Percentiles rank a stretch among this genome's conserved stretches.
Conservation (phyloP, 2,888 invertebrate species). For the Halocaridina rubra region DNA sequence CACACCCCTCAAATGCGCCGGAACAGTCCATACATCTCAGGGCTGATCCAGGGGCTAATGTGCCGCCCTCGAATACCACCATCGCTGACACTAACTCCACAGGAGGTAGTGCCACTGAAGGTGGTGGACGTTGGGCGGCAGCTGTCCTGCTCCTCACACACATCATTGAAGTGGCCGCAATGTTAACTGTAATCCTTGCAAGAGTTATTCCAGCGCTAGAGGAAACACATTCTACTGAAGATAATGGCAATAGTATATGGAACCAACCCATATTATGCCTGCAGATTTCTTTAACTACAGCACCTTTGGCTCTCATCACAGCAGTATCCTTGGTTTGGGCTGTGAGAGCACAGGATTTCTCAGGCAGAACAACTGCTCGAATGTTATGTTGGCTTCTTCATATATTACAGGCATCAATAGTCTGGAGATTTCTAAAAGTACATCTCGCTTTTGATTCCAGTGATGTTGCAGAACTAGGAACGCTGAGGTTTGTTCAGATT, state of each 20-base stretch:
- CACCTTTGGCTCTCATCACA: constrained; percentile 43
- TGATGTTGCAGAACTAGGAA: constrained; percentile 60
- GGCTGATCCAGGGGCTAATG: constrained; percentile 29
- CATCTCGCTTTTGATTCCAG: constrained; percentile 57
- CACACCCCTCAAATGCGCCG: constrained; percentile 43
- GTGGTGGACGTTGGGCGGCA: constrained; percentile 45
- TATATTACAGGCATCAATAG: constrained; percentile 46
- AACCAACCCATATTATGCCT: neutral
- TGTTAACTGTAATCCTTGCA: constrained; percentile 39
- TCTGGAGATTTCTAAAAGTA: constrained; percentile 59
- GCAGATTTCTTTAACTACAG: constrained; percentile 29
- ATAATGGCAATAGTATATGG: neutral
- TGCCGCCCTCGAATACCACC: constrained; percentile 36
- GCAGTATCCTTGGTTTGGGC: constrained; percentile 56
- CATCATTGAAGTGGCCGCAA: constrained; percentile 52
- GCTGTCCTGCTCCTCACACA: constrained; percentile 53
- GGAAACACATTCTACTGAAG: neutral
- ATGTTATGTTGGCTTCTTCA: constrained; percentile 60
- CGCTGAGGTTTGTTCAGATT: constrained; percentile 56
- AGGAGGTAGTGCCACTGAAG: constrained; percentile 29
- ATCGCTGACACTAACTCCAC: constrained; percentile 27
- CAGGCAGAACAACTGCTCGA: constrained; percentile 48
- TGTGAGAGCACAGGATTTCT: constrained; percentile 57
- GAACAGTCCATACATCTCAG: constrained; percentile 22
- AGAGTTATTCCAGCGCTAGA: neutral